Base-by-base conservation (phyloP, 2,113 vertebrate species). In the Oenanthe melanoleuca region DNA sequence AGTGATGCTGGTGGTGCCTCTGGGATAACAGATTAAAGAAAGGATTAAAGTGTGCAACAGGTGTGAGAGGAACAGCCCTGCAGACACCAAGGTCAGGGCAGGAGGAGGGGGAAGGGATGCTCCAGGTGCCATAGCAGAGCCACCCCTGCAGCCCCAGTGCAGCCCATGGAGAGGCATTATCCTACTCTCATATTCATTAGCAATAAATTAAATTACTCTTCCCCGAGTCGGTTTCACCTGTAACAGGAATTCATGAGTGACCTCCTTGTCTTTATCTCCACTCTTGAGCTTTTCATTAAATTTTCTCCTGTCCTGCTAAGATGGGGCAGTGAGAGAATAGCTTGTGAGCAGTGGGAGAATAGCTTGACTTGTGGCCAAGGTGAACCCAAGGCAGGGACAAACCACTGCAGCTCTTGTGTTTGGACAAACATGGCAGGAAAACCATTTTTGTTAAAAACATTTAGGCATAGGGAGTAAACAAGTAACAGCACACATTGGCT, bases 1-100 rank as follows among this genome's bases (percentile, higher is more conserved):
- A 16, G 33, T 11, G 45, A 18, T 0, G 5, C 33, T 42, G 16
- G 23, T 69, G n/a, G 7, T 5, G 6, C 28, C 45, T 86, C 47
- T 71, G 14, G 49, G 47, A 5, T 29, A 49, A 23, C 5, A 3
- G 13, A 22, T 33, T 38, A 52, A 57, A 64, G 25, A 83, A 89
- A 40, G 24, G 11, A 26, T 52, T 16, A 38, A 44, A 40, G 37
- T 38, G 26, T 0, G 0, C 45, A 49, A 6, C 6, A 45, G 12
- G 11, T 64, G 31, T 59, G 52, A 9, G 57, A 25, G 16, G 52
- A 71, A 3, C 14, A 83, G 23, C 49, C 29, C 47, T 59, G 52
- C 24, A 26, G 28, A 20, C 28, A 13, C 8, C 37, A 20, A 14
- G 31, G 31, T 45, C 34, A 38, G 21, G 24, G 18, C 29, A 59